A percentile compares a stretch with the other conserved stretches of the same genome.
Conservation (phyloP, 1,140 invertebrate genomes). For the Riptortus pedestris region DNA sequence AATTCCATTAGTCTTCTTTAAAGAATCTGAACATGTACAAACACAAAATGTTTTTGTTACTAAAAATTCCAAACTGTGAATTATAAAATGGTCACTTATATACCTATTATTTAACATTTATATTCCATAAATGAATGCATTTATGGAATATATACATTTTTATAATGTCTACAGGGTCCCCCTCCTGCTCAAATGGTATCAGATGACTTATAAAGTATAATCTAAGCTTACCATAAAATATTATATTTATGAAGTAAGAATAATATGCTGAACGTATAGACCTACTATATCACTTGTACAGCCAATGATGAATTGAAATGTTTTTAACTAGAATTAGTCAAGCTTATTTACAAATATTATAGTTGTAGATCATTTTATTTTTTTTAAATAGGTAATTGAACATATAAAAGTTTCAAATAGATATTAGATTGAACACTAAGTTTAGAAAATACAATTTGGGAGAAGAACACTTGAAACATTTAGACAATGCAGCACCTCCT, state of each 20-base stretch:
- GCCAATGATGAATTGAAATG: not conserved
- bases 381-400: no score
- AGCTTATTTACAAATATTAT: not conserved
- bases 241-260: not conserved
- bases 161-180: not conserved
- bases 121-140: not conserved
- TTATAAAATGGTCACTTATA: no score
- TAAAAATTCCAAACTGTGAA: no score
- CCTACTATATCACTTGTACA: not conserved
- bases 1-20: no score
- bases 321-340: not conserved
- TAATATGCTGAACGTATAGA: not conserved
- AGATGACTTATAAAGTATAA: not conserved
- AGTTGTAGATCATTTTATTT: no score
- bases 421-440: no score
- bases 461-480: no score
- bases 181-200: not conserved
- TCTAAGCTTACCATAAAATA: not conserved
- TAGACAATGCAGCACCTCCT: no score
- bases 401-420: no score
- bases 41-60: no score
- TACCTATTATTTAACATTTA: not conserved
- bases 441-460: no score
- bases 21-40: no score
- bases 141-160: not conserved